Evolutionary conservation across 2,797 vertebrate species (phyloP).

Genomic region (Novumbra hubbsi): DNA sequence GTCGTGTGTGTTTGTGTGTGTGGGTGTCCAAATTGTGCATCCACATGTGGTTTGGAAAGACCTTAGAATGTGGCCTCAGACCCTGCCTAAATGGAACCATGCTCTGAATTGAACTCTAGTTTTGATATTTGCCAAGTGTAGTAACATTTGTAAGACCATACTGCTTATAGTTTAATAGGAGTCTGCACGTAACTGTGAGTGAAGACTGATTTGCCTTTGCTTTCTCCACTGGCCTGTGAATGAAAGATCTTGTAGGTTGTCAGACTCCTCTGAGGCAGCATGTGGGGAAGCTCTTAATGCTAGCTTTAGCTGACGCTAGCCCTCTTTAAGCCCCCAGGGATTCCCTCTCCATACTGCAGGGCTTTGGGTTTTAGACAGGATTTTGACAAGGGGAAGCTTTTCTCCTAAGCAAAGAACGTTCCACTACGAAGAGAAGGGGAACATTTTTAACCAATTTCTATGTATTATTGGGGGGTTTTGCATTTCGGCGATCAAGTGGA

Average conservation of each 20-base stretch:
- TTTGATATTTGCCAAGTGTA: constrained; percentile 7
- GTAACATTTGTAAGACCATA: constrained; percentile 8
- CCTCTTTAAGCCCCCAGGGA: neutral
- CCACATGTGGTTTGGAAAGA: constrained; percentile 36
- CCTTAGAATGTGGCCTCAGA: constrained; percentile 33
- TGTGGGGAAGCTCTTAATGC: neutral
- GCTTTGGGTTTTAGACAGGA: neutral
- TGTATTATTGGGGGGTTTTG: constrained; percentile 11
- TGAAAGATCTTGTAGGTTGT: neutral
- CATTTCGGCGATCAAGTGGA: constrained; percentile 3
- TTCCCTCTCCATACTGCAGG: neutral
- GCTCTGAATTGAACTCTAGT: constrained; percentile 6
- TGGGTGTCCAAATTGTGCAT: constrained; percentile 58
- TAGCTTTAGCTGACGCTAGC: neutral
- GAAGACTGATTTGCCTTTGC: neutral
- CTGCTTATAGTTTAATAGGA: constrained; percentile 20
- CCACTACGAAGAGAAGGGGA: neutral
- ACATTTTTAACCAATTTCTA: constrained; percentile 49
- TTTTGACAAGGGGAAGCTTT: neutral
- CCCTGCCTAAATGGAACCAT: constrained; percentile 15
- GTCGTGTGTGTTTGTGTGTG: constrained; percentile 55
- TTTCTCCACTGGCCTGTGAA: neutral
- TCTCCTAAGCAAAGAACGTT: neutral
- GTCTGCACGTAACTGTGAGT: constrained; percentile 11
- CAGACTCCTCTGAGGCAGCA: neutral